Evolutionary conservation across 1,140 invertebrate genomes (phyloP).

Genomic region (Drosophila sproati): DNA sequence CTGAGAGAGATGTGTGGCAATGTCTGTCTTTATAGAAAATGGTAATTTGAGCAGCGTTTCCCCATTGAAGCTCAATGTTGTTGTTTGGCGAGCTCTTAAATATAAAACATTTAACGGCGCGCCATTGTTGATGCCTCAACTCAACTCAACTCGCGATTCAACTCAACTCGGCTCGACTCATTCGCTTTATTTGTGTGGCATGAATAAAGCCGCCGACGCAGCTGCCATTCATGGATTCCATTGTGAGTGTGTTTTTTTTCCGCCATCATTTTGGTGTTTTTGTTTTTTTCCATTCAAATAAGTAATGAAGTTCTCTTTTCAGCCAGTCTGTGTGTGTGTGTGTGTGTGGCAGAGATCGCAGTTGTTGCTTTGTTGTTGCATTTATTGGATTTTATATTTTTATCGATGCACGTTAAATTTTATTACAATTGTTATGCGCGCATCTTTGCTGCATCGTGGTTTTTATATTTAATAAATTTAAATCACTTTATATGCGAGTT

Average conservation of each 20-base stretch:
- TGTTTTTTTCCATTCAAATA: constrained; percentile 71
- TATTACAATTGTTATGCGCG: constrained; percentile 80
- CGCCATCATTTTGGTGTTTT: constrained; percentile 55
- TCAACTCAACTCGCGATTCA: constrained; percentile 24
- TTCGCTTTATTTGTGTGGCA: constrained; percentile 70
- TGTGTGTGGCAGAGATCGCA: constrained; percentile 13
- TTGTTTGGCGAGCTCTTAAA: constrained; percentile 73
- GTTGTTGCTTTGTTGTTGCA: constrained; percentile 57
- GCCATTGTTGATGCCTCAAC: constrained; percentile 66
- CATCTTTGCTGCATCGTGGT: constrained; percentile 65
- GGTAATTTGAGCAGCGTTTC: background rate
- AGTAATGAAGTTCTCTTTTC: constrained; percentile 79
- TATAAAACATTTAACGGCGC: constrained; percentile 79
- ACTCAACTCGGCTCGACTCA: constrained; percentile 47
- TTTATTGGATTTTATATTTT: constrained; percentile 77
- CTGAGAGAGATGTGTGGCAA: background rate
- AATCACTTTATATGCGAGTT: constrained; percentile 83
- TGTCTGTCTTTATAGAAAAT: constrained; percentile 25
- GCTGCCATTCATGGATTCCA: constrained; percentile 51
- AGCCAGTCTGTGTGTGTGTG: constrained; percentile 6
- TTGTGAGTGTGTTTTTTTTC: constrained; percentile 59
- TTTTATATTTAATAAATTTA: constrained; percentile 84
- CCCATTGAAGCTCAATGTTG: background rate
- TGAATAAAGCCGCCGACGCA: constrained; percentile 58
- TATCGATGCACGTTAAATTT: constrained; percentile 83